Conservation (phyloP, 2,888 invertebrate genomes). For the Apamea monoglypha region DNA sequence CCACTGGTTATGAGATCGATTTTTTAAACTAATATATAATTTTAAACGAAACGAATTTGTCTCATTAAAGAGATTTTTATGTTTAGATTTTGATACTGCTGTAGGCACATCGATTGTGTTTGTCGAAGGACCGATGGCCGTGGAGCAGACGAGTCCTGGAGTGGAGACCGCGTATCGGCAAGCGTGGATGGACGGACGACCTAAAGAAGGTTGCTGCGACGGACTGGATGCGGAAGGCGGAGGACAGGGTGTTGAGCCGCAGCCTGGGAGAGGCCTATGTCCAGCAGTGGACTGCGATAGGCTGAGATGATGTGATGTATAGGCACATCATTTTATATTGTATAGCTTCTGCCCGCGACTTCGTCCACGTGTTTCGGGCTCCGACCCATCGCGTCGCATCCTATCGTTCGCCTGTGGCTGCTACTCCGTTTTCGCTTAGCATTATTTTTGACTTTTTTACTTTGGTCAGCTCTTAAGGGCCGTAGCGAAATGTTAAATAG, state of each 20-base stretch:
- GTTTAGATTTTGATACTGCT: conserved; percentile 22
- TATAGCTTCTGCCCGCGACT: neutral
- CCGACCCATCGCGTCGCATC: neutral
- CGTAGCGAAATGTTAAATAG: neutral
- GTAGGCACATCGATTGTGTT: neutral
- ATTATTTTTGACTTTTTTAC: too few species aligned
- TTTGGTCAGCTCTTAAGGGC: too few species aligned
- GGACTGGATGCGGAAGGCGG: too few species aligned
- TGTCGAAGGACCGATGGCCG: too few species aligned
- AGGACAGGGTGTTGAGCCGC: too few species aligned
- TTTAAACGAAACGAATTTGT: conserved; percentile 46
- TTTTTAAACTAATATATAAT: conserved; percentile 36
- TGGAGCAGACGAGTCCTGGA: too few species aligned
- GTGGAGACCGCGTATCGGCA: too few species aligned
- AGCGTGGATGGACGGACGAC: too few species aligned
- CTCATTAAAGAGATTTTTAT: conserved; percentile 51
- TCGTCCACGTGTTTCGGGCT: neutral
- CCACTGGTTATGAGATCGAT: conserved; percentile 51
- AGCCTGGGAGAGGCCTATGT: too few species aligned
- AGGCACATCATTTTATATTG: neutral
- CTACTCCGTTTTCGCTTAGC: neutral
- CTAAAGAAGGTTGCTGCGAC: too few species aligned
- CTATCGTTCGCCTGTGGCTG: neutral
- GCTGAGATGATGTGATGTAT: too few species aligned
- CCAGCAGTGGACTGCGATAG: too few species aligned